These are phyloP conservation scores for Loriculus beryllinus DNA, from an alignment of 2,797 vertebrate genomes.

Conservation along the genomic window DNA sequence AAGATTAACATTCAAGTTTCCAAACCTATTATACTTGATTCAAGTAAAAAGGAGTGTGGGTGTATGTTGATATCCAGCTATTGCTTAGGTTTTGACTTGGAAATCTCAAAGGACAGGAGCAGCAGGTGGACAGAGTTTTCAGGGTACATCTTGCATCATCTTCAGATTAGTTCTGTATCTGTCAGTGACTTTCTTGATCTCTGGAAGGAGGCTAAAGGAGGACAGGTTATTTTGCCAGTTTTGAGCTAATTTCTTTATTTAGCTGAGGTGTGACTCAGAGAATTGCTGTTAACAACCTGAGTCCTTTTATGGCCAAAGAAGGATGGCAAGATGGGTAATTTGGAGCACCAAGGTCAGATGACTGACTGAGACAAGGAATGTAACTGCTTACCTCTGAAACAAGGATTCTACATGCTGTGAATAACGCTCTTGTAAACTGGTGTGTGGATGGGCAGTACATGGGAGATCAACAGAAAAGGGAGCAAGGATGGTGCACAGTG, in stretches of 20 bases:
- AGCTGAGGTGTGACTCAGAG: not conserved
- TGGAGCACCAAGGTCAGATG: not conserved
- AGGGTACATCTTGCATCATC: not conserved
- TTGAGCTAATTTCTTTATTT: not conserved
- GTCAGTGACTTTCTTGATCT: not conserved
- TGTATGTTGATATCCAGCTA: constrained; percentile 46
- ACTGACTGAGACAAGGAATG: not conserved
- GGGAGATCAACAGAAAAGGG: not conserved
- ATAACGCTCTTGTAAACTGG: not conserved
- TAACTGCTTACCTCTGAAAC: not conserved
- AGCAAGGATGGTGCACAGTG: not conserved
- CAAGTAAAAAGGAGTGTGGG: not conserved
- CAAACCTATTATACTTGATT: not conserved
- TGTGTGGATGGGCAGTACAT: not conserved
- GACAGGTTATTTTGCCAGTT: not conserved
- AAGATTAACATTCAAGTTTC: not conserved
- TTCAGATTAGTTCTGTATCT: not conserved
- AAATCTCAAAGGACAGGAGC: constrained; percentile 20
- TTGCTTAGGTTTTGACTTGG: constrained; percentile 30
- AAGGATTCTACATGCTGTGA: not conserved
- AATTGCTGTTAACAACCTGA: not conserved
- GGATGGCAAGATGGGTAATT: not conserved
- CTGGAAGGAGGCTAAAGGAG: not conserved
- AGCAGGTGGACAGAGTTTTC: constrained; percentile 26
- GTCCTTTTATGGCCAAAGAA: not conserved